Base-by-base conservation (phyloP, 1,140 invertebrate genomes). In the Goniozus legneri region DNA sequence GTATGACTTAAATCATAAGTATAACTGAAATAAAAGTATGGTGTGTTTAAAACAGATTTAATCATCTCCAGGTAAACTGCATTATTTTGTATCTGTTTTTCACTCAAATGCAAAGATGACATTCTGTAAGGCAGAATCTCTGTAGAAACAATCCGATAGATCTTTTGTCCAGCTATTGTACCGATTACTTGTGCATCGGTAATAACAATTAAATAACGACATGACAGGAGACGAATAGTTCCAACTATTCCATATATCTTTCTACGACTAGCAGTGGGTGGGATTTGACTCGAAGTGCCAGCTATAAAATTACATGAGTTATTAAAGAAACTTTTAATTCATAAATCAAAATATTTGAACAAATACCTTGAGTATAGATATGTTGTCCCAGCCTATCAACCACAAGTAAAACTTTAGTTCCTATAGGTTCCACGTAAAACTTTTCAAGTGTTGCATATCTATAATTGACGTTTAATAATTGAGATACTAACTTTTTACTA, bases 1-100 rank as follows among this genome's bases (percentile, higher is more conserved):
- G 91, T 86, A 67, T 97, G 93, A 24, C 91, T 96, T 14, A 99
- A 67, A 76, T 99, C 95, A 66, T 95, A 96, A 1, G 88, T 86
- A 49, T 95, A 88, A 21, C 92, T 96, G 75, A 92, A 97, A 71
- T 97, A 97, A 54, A 92, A 92, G 52, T 84, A 82, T 7, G 90
- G 89, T 8, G 86, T 88, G 35, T 84, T 82, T 40, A 97, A 71
- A 0, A 90, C 84, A 44, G 79, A 76, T 27, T 89, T 85, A 2
- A 97, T 62, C 89, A 97, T 91, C 0, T 82, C 78, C 43, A 93
- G 65, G 65, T 95, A 97, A 10, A 77, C 79, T 31, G 79, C 80
- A 70, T 96, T 93, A 69, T 89, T 80, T 58, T 84, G 80, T 39
- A 82, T 80, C 77, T 95, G 88, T 65, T 85, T 80, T 58, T 87